Evolutionary conservation across 2,113 vertebrate species (phyloP).

Genomic region (Pelmatolapia mariae): DNA sequence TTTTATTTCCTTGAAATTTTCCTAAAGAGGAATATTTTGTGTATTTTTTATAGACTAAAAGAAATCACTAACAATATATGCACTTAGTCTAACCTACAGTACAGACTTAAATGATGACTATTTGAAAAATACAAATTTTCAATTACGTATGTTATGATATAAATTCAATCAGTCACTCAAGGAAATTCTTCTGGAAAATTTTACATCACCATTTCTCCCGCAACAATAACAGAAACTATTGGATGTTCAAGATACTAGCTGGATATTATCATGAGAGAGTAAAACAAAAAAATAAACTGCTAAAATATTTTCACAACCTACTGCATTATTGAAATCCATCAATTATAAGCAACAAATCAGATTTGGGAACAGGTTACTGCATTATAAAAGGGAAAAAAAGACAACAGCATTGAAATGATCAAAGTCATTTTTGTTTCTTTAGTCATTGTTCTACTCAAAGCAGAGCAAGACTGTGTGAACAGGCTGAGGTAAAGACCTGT

Average conservation of each 20-base stretch:
- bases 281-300: background rate
- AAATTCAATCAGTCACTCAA: background rate
- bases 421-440: background rate
- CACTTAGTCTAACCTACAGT: background rate
- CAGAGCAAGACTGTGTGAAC: background rate
- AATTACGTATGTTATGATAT: accelerated
- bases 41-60: background rate
- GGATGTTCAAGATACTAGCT: background rate
- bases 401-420: background rate
- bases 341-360: background rate
- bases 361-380: background rate
- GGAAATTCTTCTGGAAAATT: background rate
- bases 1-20: background rate
- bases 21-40: background rate
- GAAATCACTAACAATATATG: background rate
- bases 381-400: background rate
- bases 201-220: background rate
- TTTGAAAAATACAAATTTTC: background rate
- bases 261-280: background rate
- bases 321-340: background rate
- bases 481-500: background rate
- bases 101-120: background rate
- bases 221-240: background rate
- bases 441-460: background rate
- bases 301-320: background rate